Conservation (phyloP, 2,113 vertebrate species). For the Tringa solitaria region DNA sequence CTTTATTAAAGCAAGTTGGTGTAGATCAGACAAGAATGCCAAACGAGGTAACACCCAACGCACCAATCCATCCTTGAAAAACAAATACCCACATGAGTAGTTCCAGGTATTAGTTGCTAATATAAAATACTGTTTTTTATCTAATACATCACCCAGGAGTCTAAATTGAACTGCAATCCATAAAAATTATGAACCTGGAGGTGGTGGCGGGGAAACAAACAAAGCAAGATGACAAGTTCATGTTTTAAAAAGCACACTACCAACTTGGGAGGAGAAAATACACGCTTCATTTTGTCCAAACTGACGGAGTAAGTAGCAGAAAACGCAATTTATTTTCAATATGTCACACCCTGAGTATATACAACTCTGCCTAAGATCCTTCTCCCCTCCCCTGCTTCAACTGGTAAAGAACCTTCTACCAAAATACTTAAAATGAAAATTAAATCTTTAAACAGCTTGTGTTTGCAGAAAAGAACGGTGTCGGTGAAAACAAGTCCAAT, state of each 20-base stretch:
- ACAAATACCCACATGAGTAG: fast-evolving
- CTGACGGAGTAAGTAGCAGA: not conserved
- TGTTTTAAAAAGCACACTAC: not conserved
- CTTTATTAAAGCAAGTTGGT: not conserved
- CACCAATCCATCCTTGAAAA: not conserved
- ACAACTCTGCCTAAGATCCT: not conserved
- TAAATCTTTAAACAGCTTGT: constrained; percentile 7
- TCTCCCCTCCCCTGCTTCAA: not conserved
- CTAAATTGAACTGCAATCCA: not conserved
- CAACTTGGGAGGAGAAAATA: not conserved
- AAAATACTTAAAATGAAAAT: not conserved
- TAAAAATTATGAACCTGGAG: not conserved
- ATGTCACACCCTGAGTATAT: fast-evolving
- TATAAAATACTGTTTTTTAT: not conserved
- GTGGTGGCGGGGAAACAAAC: not conserved
- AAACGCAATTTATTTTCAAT: not conserved
- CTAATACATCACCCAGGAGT: not conserved
- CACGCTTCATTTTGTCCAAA: not conserved
- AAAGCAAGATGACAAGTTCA: not conserved
- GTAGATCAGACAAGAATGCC: not conserved
- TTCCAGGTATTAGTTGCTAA: not conserved
- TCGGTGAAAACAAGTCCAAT: constrained; percentile 23
- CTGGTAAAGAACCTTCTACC: not conserved
- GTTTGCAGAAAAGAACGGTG: not conserved
- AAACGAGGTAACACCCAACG: not conserved